Percentiles rank a stretch among this genome's conserved stretches.
These are phyloP conservation scores for Halesus radiatus DNA, from an alignment of 1,140 invertebrate species.

Conservation along the genomic window DNA sequence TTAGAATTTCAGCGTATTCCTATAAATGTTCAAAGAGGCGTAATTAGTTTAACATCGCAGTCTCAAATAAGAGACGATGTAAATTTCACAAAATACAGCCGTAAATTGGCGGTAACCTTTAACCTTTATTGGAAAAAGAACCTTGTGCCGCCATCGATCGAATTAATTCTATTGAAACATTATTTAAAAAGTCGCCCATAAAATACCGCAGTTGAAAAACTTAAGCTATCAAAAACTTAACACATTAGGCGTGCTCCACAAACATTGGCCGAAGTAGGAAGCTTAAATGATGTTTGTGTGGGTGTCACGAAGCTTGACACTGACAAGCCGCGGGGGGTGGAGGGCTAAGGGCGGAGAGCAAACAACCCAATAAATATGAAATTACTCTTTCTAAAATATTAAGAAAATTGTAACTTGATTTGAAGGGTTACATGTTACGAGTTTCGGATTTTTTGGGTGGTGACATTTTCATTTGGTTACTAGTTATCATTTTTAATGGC, in stretches of 20 bases:
- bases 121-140: too few relatives aligned
- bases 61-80: too few relatives aligned
- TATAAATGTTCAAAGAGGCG: too few relatives aligned
- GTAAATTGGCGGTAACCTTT: too few relatives aligned
- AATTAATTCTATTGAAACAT: conserved; percentile 26
- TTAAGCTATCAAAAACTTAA: conserved; percentile 27
- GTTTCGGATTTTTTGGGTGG: too few relatives aligned
- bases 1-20: too few relatives aligned
- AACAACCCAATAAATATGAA: conserved; percentile 29
- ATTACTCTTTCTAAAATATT: background rate
- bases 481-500: too few relatives aligned
- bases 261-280: conserved; percentile 9
- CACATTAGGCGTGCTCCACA: conserved; percentile 21
- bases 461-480: too few relatives aligned
- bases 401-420: too few relatives aligned
- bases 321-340: conserved; percentile 13
- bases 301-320: conserved; percentile 29
- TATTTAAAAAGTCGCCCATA: conserved; percentile 21
- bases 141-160: background rate
- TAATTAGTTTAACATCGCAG: too few relatives aligned
- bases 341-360: background rate
- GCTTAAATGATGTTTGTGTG: conserved; percentile 21
- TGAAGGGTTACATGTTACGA: too few relatives aligned
- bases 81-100: too few relatives aligned
- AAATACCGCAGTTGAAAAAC: conserved; percentile 18